Evolutionary conservation across 2,113 vertebrate species (phyloP).

Genomic region (Cavia porcellus): DNA sequence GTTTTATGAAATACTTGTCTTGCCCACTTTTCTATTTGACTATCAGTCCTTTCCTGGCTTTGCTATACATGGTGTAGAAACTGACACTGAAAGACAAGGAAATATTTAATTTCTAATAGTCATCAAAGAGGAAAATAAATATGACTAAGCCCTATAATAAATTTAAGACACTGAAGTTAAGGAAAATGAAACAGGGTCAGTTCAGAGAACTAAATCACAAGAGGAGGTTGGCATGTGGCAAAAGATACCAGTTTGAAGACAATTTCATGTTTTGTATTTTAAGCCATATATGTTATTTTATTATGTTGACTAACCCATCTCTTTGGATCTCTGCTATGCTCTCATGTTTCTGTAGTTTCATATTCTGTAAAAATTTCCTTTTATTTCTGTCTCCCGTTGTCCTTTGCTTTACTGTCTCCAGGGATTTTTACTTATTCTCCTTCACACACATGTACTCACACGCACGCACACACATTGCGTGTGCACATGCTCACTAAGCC

Average conservation of each 20-base stretch:
- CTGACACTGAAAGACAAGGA: neutral
- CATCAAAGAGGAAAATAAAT: neutral
- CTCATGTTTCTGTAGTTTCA: neutral
- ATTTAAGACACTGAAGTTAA: neutral
- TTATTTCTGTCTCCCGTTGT: neutral
- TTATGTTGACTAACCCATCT: neutral
- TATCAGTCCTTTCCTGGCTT: neutral
- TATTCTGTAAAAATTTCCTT: neutral
- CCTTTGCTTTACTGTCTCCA: neutral
- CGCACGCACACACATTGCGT: neutral
- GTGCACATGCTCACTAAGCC: neutral
- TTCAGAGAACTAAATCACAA: neutral
- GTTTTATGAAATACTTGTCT: neutral
- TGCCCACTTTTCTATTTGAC: neutral
- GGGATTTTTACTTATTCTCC: neutral
- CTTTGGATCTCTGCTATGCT: neutral
- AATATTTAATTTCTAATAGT: neutral
- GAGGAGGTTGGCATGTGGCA: neutral
- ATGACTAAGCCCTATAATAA: neutral
- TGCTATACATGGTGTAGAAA: neutral
- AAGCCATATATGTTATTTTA: neutral
- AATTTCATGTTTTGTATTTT: neutral
- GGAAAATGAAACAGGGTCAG: neutral
- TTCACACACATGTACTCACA: neutral
- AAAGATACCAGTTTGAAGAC: neutral